These are phyloP conservation scores for Atherix ibis DNA, from an alignment of 2,888 invertebrate species.

Conservation along the genomic window DNA sequence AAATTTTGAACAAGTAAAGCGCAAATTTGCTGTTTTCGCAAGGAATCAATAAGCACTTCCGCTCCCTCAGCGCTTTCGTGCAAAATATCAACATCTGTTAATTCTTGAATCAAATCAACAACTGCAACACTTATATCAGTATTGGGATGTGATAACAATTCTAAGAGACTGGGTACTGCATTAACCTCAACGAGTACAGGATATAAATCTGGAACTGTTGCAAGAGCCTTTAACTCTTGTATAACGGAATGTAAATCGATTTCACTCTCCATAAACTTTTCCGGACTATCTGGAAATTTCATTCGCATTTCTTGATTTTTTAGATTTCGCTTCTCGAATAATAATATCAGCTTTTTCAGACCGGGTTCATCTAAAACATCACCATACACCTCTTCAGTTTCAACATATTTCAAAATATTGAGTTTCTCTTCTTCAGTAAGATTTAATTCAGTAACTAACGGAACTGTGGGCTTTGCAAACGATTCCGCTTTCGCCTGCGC, in stretches of 20 bases:
- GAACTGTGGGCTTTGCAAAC: conserved; percentile 23
- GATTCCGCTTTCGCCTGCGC: conserved; percentile 38
- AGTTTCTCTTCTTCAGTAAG: conserved; percentile 58
- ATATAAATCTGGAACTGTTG: conserved; percentile 92
- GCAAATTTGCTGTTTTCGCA: conserved; percentile 80
- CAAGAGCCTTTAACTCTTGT: conserved; percentile 79
- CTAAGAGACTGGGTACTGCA: conserved; percentile 78
- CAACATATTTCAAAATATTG: conserved; percentile 68
- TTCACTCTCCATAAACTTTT: conserved; percentile 98
- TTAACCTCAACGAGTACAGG: conserved; percentile 77
- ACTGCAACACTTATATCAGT: conserved; percentile 44
- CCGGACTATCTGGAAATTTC: conserved; percentile 91
- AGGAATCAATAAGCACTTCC: conserved; percentile 67
- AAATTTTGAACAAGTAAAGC: conserved; percentile 85
- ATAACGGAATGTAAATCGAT: conserved; percentile 79
- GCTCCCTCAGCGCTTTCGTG: conserved; percentile 87
- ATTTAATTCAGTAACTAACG: conserved; percentile 42
- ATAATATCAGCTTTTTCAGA: conserved; percentile 73
- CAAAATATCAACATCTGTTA: conserved; percentile 93
- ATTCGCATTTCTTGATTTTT: conserved; percentile 96
- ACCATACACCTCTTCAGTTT: conserved; percentile 66
- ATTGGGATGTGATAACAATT: conserved; percentile 89
- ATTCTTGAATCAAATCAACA: conserved; percentile 53
- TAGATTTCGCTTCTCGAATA: conserved; percentile 87
- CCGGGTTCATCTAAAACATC: conserved; percentile 76